These are phyloP conservation scores for Acanthis flammea DNA, from an alignment of 2,797 vertebrate genomes.

Conservation along the genomic window DNA sequence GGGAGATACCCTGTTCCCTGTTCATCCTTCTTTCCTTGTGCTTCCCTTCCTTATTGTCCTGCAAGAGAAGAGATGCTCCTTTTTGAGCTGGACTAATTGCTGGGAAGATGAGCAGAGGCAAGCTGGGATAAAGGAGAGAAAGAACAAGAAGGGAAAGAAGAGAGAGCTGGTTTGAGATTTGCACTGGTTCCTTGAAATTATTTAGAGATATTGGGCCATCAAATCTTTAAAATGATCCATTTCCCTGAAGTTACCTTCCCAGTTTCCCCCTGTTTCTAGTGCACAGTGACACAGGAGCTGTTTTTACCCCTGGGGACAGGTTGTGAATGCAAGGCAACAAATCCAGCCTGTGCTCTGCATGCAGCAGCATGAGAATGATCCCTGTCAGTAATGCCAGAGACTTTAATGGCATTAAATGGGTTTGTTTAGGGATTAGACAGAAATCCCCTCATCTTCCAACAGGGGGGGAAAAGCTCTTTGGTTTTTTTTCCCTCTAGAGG, in stretches of 20 bases:
- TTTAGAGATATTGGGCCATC: neutral
- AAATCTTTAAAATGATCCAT: neutral
- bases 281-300: neutral
- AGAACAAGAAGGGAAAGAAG: neutral
- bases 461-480: neutral
- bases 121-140: neutral
- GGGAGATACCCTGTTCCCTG: neutral
- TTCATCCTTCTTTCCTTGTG: neutral
- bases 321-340: neutral
- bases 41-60: neutral
- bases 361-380: neutral
- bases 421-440: conserved; percentile 39
- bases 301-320: neutral
- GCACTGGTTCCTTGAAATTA: neutral
- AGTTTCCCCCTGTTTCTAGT: neutral
- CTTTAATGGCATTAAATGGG: conserved; percentile 43
- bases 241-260: neutral
- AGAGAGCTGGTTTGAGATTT: neutral
- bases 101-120: neutral
- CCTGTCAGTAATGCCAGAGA: neutral
- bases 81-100: neutral
- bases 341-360: neutral
- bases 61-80: neutral
- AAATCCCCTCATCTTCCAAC: conserved; percentile 40
- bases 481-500: neutral